Evolutionary conservation across 2,113 vertebrate species (phyloP), one percentile per base, ranked within the genome.

Genomic region (Elephas maximus): DNA sequence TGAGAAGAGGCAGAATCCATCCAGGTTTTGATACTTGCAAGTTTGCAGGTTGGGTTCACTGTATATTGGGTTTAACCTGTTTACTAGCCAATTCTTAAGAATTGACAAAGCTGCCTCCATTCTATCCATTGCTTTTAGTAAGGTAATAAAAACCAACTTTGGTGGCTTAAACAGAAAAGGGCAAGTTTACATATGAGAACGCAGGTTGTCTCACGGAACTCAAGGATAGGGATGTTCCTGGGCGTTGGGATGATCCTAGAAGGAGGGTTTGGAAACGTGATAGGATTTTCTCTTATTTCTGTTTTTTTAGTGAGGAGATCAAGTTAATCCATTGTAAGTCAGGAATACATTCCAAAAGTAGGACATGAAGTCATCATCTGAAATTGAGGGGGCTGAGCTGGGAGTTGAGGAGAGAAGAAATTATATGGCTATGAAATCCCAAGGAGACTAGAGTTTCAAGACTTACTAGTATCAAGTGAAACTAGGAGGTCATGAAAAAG

Each of bases 21-120:
- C 37, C 9, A 74, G n/a, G 14, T 14, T 92, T 7, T 74, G 90
- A 67, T 65, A 48, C 79, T 37, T 74, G 37, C 33, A 71, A 5
- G 69, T 71, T 71, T 18, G 33, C 33, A n/a, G 33, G 15, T 71
- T 71, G 33, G 30, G 17, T 71, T 71, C 33, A 71, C 69, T 71
- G 5, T n/a, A 18, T 71, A n/a, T 65, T 92, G 51, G 17, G 65
- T 89, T 92, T 89, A 88, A 95, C 28, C 33, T 86, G 41, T 71
- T 88, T 45, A 78, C 69, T 82, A 90, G 20, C 65, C 57, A 63
- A 51, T 91, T 95, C 51, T 95, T n/a, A 92, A 71, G 77, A 96
- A 91, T 11, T 51, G 87, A 62, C 41, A 63, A 80, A 74, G 69
- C 48, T 76, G 18, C 37, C 48, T 74, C 41, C 48, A 33, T 74